phyloP scores from a whole-genome alignment of 2,797 vertebrate genomes.

The Protosalanx chinensis region DNA sequence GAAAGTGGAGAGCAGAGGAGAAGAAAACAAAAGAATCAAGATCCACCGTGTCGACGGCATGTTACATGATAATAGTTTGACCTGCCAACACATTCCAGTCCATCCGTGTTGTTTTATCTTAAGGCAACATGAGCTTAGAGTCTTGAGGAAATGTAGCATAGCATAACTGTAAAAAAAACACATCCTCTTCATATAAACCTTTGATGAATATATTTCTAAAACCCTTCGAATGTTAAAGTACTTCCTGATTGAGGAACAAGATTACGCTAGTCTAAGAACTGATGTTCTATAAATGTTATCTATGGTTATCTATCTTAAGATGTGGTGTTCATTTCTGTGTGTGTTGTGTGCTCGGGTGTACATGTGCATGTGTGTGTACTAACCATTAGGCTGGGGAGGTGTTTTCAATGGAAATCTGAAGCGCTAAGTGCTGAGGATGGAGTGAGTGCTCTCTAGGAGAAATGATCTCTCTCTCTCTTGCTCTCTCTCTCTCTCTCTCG shows the following conservation, averaged over 20 bases:
- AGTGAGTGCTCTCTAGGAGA: constrained; percentile 63
- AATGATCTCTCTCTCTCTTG: constrained; percentile 58
- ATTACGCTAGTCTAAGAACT: constrained; percentile 54
- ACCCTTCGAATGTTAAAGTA: constrained; percentile 15
- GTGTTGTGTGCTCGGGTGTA: constrained; percentile 3
- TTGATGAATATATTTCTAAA: constrained; percentile 7
- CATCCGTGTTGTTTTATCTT: neutral
- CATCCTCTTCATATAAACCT: neutral
- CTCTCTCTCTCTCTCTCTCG: constrained; percentile 32
- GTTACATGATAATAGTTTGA: neutral
- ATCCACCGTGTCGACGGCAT: neutral
- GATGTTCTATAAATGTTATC: constrained; percentile 33
- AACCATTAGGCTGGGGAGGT: constrained; percentile 73
- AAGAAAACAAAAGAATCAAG: neutral
- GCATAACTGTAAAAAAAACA: constrained; percentile 9
- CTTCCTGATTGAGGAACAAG: constrained; percentile 34
- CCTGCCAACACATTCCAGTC: neutral
- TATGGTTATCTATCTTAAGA: no score
- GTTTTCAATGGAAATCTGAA: constrained; percentile 77
- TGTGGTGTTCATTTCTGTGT: constrained; percentile 1
- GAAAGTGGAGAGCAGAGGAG: neutral
- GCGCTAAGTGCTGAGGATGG: constrained; percentile 72
- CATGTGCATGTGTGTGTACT: constrained; percentile 39
- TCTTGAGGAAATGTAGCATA: constrained; percentile 3
- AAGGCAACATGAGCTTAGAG: constrained; percentile 2